Evolutionary conservation across 2,888 invertebrate genomes (phyloP).

Genomic region (Chouioia cunea): DNA sequence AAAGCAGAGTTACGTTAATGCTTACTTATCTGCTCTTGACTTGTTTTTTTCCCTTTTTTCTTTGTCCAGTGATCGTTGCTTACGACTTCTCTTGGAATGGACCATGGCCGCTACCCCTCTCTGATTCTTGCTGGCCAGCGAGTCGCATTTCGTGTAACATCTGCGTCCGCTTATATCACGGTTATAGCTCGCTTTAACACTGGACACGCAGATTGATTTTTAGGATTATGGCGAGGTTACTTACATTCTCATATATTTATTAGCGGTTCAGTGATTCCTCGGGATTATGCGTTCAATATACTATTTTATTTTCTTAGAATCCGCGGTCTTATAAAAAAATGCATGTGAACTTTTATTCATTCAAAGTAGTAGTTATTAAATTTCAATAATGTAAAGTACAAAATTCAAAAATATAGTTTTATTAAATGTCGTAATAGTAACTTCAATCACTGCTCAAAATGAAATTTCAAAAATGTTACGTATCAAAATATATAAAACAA

Average conservation of each 20-base stretch:
- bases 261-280: background rate
- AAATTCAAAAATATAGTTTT: too few species aligned
- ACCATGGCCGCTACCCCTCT: conserved; percentile 35
- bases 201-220: conserved; percentile 21
- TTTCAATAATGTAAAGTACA: too few species aligned
- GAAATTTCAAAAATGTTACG: too few species aligned
- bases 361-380: too few species aligned
- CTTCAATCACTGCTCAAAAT: too few species aligned
- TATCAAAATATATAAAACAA: too few species aligned
- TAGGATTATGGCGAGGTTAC: conserved; percentile 18
- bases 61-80: conserved; percentile 56
- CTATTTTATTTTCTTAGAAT: too few species aligned
- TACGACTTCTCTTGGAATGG: conserved; percentile 60
- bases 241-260: conserved; percentile 35
- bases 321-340: too few species aligned
- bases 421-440: too few species aligned
- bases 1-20: conserved; percentile 65
- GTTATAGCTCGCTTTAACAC: conserved; percentile 12
- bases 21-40: conserved; percentile 61
- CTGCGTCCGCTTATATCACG: conserved; percentile 35
- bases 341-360: too few species aligned
- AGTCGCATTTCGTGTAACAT: conserved; percentile 40
- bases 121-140: background rate
- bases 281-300: too few species aligned
- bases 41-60: conserved; percentile 47